phyloP scores from a whole-genome alignment of 2,888 invertebrate genomes.

The Biston stratarius region DNA sequence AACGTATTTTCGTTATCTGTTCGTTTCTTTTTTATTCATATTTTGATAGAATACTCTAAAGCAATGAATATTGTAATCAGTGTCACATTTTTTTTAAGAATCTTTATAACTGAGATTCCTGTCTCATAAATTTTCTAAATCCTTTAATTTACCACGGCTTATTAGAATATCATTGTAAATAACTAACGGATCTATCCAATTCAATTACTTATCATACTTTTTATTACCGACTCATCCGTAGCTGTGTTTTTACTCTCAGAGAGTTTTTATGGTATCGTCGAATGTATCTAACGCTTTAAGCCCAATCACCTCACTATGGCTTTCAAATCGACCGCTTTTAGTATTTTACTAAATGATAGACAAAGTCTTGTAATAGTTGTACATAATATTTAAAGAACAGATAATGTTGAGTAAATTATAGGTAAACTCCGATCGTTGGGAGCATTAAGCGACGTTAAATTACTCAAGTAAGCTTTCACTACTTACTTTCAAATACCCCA shows the following conservation, averaged over 20 bases:
- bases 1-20: too few relatives aligned
- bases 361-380: conserved; percentile 29
- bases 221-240: conserved; percentile 29
- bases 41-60: background rate
- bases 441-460: conserved; percentile 53
- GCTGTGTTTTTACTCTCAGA: conserved; percentile 32
- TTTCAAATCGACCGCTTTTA: conserved; percentile 24
- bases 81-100: conserved; percentile 2
- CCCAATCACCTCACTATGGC: conserved; percentile 27
- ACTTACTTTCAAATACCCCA: conserved; percentile 57
- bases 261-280: conserved; percentile 34
- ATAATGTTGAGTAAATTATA: conserved; percentile 59
- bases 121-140: conserved; percentile 8
- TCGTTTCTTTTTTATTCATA: too few relatives aligned
- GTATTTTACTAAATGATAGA: conserved; percentile 6
- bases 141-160: conserved; percentile 31
- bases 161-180: conserved; percentile 34
- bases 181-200: conserved; percentile 31
- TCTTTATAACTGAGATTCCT: conserved; percentile 5
- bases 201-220: conserved; percentile 37
- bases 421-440: conserved; percentile 53
- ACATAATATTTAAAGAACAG: conserved; percentile 43
- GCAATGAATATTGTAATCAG: conserved; percentile 4
- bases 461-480: conserved; percentile 64
- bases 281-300: conserved; percentile 35